phyloP scores from a whole-genome alignment of 1,140 invertebrate species.

The Oreohelix idahoensis region DNA sequence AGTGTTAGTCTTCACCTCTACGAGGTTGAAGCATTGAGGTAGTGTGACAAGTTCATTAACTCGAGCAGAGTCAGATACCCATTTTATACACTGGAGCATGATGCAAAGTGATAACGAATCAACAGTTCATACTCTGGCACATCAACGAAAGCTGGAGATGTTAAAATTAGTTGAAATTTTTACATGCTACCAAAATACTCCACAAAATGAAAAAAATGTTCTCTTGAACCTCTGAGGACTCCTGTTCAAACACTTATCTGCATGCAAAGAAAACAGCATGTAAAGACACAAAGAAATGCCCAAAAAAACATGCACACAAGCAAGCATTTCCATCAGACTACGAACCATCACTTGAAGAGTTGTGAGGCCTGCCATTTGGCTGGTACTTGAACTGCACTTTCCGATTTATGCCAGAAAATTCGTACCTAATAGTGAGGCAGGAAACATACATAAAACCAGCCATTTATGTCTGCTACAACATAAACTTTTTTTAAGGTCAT shows the following conservation, averaged over 20 bases:
- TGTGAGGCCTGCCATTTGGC: slow-evolving; percentile 90
- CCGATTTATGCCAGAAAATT: slow-evolving; percentile 98
- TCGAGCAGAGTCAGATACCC: too few relatives aligned
- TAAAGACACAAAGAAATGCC: not conserved
- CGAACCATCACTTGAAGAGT: slow-evolving; percentile 89
- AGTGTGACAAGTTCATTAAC: too few relatives aligned
- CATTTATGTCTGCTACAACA: not conserved
- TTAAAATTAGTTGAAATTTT: too few relatives aligned
- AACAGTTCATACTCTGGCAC: too few relatives aligned
- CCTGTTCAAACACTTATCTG: not conserved
- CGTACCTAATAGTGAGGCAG: slow-evolving; percentile 82
- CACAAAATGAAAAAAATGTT: not conserved
- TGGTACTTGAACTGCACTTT: slow-evolving; percentile 99
- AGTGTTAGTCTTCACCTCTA: too few relatives aligned
- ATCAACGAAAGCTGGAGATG: too few relatives aligned
- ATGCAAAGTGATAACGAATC: too few relatives aligned
- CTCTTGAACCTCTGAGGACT: not conserved
- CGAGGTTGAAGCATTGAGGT: too few relatives aligned
- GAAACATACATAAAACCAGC: not conserved
- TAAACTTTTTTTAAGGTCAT: too few relatives aligned
- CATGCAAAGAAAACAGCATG: not conserved
- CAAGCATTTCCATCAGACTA: slow-evolving; percentile 39
- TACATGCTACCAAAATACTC: too few relatives aligned
- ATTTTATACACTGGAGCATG: too few relatives aligned
- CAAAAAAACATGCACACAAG: slow-evolving; percentile 3